Evolutionary conservation across 1,140 invertebrate genomes (phyloP).

Genomic region (Leptinotarsa defecta): DNA sequence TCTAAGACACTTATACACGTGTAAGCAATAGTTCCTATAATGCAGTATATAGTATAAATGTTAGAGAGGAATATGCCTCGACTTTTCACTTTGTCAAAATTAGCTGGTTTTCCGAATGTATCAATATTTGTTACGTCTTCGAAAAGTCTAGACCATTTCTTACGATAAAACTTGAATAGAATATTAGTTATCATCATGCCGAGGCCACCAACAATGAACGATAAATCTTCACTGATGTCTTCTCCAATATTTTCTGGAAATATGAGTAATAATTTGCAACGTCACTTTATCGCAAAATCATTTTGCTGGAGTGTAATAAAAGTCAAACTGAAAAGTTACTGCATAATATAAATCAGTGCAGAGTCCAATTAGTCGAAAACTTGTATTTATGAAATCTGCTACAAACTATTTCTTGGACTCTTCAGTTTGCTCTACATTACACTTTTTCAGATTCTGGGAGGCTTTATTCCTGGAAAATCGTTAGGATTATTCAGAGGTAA

Average conservation of each 20-base stretch:
- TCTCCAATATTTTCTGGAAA: background rate
- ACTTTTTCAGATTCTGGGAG: too few species aligned
- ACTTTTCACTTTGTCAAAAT: background rate
- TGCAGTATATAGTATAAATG: background rate
- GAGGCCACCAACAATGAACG: background rate
- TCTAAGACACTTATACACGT: background rate
- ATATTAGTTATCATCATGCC: background rate
- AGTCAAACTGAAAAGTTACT: too few species aligned
- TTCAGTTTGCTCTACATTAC: too few species aligned
- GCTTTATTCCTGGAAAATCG: too few species aligned
- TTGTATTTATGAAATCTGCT: too few species aligned
- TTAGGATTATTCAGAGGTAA: too few species aligned
- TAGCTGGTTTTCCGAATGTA: background rate
- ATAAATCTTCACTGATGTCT: slow-evolving; percentile 15
- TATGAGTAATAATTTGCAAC: background rate
- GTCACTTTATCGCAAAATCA: too few species aligned
- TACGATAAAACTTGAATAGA: background rate
- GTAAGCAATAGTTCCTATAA: background rate
- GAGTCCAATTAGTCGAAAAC: too few species aligned
- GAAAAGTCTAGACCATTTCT: slow-evolving; percentile 10
- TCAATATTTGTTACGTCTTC: slow-evolving; percentile 8
- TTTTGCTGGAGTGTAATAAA: too few species aligned
- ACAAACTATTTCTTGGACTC: too few species aligned
- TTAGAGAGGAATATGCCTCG: background rate
- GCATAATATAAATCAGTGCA: too few species aligned